These are phyloP conservation scores for Pissodes strobi DNA, from an alignment of 1,140 invertebrate species.

Conservation along the genomic window DNA sequence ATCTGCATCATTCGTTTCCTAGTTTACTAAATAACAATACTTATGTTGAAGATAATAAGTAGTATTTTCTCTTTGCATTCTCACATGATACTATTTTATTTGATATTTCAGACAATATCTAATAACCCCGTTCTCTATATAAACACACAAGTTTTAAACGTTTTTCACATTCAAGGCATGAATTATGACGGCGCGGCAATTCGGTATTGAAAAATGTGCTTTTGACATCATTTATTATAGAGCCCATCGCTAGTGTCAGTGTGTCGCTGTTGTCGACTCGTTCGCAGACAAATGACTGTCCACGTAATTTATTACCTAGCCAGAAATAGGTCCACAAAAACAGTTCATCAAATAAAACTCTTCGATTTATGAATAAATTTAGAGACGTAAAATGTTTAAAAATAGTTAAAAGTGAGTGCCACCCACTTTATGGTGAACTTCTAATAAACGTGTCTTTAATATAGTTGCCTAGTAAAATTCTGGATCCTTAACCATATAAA, in stretches of 20 bases:
- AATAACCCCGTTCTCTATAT: too few relatives aligned
- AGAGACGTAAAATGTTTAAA: slow-evolving; percentile 2
- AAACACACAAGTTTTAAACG: too few relatives aligned
- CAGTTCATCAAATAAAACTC: slow-evolving; percentile 14
- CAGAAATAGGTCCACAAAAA: slow-evolving; percentile 35
- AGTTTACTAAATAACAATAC: too few relatives aligned
- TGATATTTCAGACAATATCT: too few relatives aligned
- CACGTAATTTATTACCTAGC: slow-evolving; percentile 47
- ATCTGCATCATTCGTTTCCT: too few relatives aligned
- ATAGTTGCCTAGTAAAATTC: too few relatives aligned
- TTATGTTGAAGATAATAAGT: too few relatives aligned
- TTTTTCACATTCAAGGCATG: slow-evolving; percentile 41
- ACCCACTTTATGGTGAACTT: too few relatives aligned
- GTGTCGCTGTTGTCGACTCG: slow-evolving; percentile 51
- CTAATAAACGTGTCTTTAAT: too few relatives aligned
- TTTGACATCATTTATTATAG: slow-evolving; percentile 56
- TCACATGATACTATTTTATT: too few relatives aligned
- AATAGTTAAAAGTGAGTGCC: slow-evolving; percentile 13
- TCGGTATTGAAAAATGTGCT: slow-evolving; percentile 54
- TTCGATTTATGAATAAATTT: background rate
- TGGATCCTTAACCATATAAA: too few relatives aligned
- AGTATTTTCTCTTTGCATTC: too few relatives aligned
- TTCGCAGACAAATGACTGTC: slow-evolving; percentile 54
- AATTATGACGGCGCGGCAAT: slow-evolving; percentile 54
- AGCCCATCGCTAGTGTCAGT: slow-evolving; percentile 53